A percentile compares a stretch with the other conserved stretches of the same genome.
phyloP scores from a whole-genome alignment of 35 echinoderm and acorn worm species.

The Eucidaris tribuloides region DNA sequence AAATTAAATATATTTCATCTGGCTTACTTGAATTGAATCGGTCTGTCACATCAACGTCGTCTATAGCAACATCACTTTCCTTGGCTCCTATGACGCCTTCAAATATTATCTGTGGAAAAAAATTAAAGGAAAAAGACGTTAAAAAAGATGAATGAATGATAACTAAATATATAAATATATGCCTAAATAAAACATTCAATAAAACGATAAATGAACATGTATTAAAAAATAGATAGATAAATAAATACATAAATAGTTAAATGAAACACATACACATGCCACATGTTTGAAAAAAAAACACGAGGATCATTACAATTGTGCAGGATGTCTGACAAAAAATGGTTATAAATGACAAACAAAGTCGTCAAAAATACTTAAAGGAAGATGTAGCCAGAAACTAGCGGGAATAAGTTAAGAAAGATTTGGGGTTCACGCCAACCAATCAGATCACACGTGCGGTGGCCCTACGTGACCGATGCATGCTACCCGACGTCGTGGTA shows the following conservation, averaged over 20 bases:
- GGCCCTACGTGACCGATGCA: too few species aligned
- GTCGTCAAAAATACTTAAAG: too few species aligned
- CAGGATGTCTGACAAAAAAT: too few species aligned
- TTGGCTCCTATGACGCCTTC: slow-evolving; percentile 50
- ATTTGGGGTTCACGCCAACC: too few species aligned
- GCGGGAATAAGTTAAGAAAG: too few species aligned
- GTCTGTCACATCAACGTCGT: slow-evolving; percentile 59
- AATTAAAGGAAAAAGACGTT: background rate
- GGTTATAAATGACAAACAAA: too few species aligned
- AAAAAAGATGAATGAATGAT: background rate
- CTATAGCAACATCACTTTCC: slow-evolving; percentile 45
- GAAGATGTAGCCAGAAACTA: too few species aligned
- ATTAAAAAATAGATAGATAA: too few species aligned
- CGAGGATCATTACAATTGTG: background rate
- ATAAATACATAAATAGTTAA: background rate
- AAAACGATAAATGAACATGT: background rate
- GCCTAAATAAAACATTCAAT: too few species aligned
- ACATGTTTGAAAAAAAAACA: background rate
- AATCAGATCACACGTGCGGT: too few species aligned
- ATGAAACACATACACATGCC: background rate
- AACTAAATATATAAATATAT: background rate
- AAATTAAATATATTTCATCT: too few species aligned
- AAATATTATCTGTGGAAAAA: slow-evolving; percentile 36
- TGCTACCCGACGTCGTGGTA: too few species aligned
- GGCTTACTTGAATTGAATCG: background rate